Evolutionary conservation across 2,113 vertebrate genomes (phyloP).

Genomic region (Athene noctua): DNA sequence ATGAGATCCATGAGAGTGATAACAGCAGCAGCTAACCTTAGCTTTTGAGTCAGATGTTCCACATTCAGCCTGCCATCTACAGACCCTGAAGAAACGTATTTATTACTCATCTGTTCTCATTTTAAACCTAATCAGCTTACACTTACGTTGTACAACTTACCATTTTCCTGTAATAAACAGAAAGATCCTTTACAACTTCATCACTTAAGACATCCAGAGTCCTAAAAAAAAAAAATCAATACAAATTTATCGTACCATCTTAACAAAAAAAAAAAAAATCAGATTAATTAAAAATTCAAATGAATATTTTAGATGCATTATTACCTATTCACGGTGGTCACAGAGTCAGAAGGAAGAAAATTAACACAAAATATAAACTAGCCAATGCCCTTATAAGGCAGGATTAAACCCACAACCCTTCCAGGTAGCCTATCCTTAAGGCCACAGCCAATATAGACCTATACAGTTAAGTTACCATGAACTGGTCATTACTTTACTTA

Average conservation of each 20-base stretch:
- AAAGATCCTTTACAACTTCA: slow-evolving; percentile 89
- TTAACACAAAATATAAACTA: neutral
- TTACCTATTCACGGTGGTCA: neutral
- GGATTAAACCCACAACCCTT: neutral
- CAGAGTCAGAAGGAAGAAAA: neutral
- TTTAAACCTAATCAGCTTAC: neutral
- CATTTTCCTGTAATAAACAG: slow-evolving; percentile 88
- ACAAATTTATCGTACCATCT: neutral
- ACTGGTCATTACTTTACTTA: neutral
- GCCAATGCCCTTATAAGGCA: neutral
- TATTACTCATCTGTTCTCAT: neutral
- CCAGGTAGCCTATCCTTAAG: neutral
- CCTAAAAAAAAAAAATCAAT: slow-evolving; percentile 72
- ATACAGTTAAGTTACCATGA: neutral
- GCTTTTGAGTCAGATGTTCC: neutral
- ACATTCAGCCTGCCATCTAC: neutral
- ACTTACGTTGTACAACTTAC: slow-evolving; percentile 70
- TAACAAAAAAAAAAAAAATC: neutral
- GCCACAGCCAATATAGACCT: neutral
- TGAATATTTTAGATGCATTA: neutral
- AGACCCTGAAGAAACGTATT: neutral
- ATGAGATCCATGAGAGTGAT: neutral
- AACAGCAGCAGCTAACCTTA: neutral
- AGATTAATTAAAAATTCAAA: neutral
- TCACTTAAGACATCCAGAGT: slow-evolving; percentile 91